These are phyloP conservation scores for Gnathonemus echidnorhynchus DNA, from an alignment of 2,113 vertebrate genomes.

Conservation along the genomic window DNA sequence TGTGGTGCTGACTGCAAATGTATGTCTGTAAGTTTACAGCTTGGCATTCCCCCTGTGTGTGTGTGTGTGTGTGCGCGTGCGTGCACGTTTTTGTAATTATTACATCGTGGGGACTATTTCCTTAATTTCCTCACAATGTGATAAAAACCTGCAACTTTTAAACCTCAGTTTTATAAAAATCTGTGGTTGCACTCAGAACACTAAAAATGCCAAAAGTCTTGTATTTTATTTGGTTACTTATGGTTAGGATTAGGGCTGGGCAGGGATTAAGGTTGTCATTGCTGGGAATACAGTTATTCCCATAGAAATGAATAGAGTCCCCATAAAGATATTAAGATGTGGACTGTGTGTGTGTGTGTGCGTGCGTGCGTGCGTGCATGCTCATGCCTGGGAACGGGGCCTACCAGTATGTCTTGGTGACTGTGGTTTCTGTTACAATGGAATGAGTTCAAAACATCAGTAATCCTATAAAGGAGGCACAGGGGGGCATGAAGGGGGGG, in stretches of 20 bases:
- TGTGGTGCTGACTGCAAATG: slow-evolving; percentile 6
- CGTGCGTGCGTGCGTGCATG: neutral
- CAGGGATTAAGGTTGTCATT: neutral
- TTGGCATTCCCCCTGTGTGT: neutral
- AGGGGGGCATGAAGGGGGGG: neutral
- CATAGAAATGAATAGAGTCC: neutral
- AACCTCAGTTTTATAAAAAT: neutral
- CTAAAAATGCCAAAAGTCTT: too few species aligned
- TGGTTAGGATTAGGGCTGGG: neutral
- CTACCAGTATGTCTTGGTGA: slow-evolving; percentile 11
- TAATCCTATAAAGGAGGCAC: neutral
- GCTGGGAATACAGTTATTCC: neutral
- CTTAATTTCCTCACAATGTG: neutral
- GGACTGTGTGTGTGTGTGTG: neutral
- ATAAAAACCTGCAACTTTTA: neutral
- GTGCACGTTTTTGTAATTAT: neutral
- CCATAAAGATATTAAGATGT: neutral
- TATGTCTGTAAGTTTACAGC: slow-evolving; percentile 21
- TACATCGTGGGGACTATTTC: neutral
- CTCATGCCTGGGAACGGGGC: neutral
- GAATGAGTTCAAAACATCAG: neutral
- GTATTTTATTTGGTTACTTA: neutral
- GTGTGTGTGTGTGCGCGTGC: neutral
- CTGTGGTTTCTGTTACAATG: neutral
- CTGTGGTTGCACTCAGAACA: neutral